Evolutionary conservation across 2,888 invertebrate genomes (phyloP).

Genomic region (Hoplodrina ambigua): DNA sequence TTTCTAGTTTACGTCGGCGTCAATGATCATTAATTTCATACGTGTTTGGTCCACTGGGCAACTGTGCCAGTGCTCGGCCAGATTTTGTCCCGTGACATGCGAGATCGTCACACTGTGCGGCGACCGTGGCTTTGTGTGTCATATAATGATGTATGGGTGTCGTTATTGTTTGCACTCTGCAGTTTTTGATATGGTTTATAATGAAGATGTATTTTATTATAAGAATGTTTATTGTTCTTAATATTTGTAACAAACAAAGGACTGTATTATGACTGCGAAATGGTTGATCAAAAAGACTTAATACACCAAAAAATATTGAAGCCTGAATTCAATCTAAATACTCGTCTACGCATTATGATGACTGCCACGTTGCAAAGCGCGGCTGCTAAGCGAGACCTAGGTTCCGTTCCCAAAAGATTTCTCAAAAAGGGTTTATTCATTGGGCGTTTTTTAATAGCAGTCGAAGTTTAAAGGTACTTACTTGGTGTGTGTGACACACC

Average conservation of each 20-base stretch:
- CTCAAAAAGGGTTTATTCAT: too few relatives aligned
- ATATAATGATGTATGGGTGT: slow-evolving; percentile 35
- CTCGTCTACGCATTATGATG: too few relatives aligned
- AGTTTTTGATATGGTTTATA: slow-evolving; percentile 25
- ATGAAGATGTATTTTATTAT: background rate
- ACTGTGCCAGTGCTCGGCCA: slow-evolving; percentile 56
- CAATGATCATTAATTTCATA: slow-evolving; percentile 66
- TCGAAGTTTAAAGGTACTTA: too few relatives aligned
- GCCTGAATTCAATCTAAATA: too few relatives aligned
- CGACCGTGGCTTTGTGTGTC: slow-evolving; percentile 39
- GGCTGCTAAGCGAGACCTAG: too few relatives aligned
- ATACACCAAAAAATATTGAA: too few relatives aligned
- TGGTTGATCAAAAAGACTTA: background rate
- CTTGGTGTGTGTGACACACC: too few relatives aligned
- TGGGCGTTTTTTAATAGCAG: too few relatives aligned
- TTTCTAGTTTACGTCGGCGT: slow-evolving; percentile 36
- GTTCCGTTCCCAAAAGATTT: too few relatives aligned
- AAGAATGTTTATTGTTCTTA: background rate
- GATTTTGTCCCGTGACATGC: slow-evolving; percentile 55
- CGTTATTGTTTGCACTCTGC: slow-evolving; percentile 21
- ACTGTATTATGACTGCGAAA: background rate
- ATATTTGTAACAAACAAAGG: background rate
- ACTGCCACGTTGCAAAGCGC: too few relatives aligned
- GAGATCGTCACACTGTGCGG: slow-evolving; percentile 47
- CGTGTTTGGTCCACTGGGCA: slow-evolving; percentile 55